Base-by-base conservation (phyloP, 2,888 invertebrate species). In the Cordilura impudica region DNA sequence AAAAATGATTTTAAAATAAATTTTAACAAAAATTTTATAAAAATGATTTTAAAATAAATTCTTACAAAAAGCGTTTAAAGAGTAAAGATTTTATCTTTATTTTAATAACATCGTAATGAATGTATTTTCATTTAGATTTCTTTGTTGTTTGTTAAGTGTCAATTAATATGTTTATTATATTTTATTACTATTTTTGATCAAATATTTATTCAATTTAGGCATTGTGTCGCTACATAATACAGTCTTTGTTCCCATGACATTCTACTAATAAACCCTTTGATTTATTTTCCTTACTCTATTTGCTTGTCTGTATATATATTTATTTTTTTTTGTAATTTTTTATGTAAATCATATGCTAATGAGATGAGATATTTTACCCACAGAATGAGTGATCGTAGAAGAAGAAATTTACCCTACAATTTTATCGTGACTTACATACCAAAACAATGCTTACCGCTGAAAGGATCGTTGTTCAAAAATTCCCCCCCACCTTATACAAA, bases 211-310 rank as follows among this genome's bases (percentile, higher is more conserved):
- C 70, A 54, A 61, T 79, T 70, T 67, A 75, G 43, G 58, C 56
- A 74, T 67, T 74, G 53, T 67, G 29, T 47, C 5, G 3, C 14
- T 61, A 39, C 45, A 35, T 58, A 70, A 77, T 77, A 54, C 31
- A 43, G 63, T 63, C 56, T 72, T 81, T 81, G 81, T 82, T 82
- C 78, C 78, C 81, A 82, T 81, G 73, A 81, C 74, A 77, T 72
- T 67, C 45, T 21, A 12, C 26, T 26, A 23, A 14, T 14, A 23
- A 63, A 5, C 10, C 49, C 56, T 14, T 65, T 74, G 66, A 74
- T 74, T 74, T 60, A 67, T 74, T 31, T 14, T 23, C 12, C n/a
- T n/a, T 56, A 10, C 18, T 49, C 14, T 39, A 5, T 39, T 1
- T 39, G 2, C 35, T 0, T 39, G 12, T 39, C 35, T 47, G 8